phyloP scores from a whole-genome alignment of 2,888 invertebrate species.

The Dolichomitus sp. region DNA sequence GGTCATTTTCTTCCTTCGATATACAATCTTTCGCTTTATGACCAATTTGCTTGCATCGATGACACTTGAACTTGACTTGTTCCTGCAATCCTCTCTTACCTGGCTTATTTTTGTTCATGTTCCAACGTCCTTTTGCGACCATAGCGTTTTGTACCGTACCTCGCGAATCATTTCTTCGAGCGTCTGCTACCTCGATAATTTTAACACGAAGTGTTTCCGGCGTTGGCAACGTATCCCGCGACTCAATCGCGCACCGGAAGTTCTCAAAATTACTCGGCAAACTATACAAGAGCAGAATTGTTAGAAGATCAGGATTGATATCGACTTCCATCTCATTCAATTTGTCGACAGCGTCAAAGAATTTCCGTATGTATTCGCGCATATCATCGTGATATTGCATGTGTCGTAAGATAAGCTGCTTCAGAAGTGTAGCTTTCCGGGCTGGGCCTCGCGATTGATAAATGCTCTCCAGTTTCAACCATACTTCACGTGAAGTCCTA shows the following conservation, averaged over 20 bases:
- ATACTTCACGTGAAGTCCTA: constrained; percentile 23
- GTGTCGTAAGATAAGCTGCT: constrained; percentile 77
- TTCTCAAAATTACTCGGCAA: constrained; percentile 78
- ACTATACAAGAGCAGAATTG: constrained; percentile 77
- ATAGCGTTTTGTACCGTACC: too few species aligned
- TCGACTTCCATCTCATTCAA: constrained; percentile 77
- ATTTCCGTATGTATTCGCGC: constrained; percentile 76
- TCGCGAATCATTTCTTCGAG: constrained; percentile 65
- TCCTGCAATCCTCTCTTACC: too few species aligned
- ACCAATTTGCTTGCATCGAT: too few species aligned
- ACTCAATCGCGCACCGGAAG: constrained; percentile 80
- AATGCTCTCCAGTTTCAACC: constrained; percentile 19
- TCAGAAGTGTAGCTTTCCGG: constrained; percentile 82
- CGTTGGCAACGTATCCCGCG: constrained; percentile 76
- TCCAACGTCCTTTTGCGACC: too few species aligned
- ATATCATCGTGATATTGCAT: constrained; percentile 79
- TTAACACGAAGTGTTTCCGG: constrained; percentile 76
- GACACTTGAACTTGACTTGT: too few species aligned
- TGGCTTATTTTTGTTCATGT: too few species aligned
- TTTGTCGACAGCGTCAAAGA: constrained; percentile 80
- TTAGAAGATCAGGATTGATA: constrained; percentile 76
- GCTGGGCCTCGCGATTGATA: constrained; percentile 70
- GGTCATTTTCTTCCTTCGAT: too few species aligned
- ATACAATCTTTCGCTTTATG: too few species aligned
- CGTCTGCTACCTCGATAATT: constrained; percentile 76